phyloP scores from a whole-genome alignment of 2,797 vertebrate genomes.

The Ctenosaura bakeri region DNA sequence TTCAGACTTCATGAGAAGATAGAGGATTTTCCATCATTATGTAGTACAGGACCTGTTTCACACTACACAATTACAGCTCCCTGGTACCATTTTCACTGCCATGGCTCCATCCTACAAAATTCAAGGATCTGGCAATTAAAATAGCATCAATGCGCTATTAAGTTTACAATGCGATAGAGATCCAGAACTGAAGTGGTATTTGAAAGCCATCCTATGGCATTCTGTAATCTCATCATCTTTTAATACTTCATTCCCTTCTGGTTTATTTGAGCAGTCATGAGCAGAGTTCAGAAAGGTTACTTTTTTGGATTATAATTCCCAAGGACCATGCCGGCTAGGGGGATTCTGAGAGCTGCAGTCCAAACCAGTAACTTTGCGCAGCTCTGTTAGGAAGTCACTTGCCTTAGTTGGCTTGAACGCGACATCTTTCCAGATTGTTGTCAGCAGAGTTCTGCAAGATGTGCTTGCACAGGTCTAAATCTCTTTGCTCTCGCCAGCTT shows the following conservation, averaged over 20 bases:
- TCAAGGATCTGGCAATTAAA: no score
- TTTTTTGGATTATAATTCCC: background rate
- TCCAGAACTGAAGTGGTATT: background rate
- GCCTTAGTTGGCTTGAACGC: background rate
- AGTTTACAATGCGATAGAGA: no score
- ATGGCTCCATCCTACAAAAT: no score
- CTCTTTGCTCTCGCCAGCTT: conserved; percentile 17
- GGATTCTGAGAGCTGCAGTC: background rate
- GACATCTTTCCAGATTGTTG: background rate
- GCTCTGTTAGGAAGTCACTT: no score
- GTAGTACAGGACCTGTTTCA: no score
- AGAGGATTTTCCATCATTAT: background rate
- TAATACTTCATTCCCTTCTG: no score
- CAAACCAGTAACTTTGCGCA: background rate
- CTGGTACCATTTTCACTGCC: no score
- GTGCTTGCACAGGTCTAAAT: background rate
- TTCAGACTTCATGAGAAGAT: background rate
- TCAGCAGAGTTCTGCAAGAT: background rate
- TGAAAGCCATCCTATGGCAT: background rate
- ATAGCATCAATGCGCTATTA: no score
- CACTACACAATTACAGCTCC: no score
- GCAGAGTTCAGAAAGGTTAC: background rate
- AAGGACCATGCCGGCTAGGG: no score
- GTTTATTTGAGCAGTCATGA: background rate
- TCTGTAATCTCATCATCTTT: background rate